Evolutionary conservation across 2,113 vertebrate genomes (phyloP).

Genomic region (Larimichthys polyactis): DNA sequence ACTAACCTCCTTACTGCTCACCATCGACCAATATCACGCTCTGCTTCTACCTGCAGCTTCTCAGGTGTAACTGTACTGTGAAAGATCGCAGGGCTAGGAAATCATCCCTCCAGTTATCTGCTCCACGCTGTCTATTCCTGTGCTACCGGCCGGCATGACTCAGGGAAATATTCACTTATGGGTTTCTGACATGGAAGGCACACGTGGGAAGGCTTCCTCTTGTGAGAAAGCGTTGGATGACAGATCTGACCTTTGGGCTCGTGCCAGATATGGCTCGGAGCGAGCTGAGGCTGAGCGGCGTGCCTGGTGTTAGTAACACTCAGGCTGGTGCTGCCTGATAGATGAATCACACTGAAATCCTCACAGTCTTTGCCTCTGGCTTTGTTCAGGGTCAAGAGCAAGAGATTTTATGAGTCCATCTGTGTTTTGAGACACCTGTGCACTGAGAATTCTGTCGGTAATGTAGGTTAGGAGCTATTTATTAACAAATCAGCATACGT

Average conservation of each 20-base stretch:
- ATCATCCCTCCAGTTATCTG: background rate
- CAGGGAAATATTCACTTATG: constrained; percentile 56
- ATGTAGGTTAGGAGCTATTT: background rate
- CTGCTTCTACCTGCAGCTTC: background rate
- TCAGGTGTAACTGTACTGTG: background rate
- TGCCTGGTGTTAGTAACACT: constrained; percentile 50
- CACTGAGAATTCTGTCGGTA: background rate
- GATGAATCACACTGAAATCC: constrained; percentile 52
- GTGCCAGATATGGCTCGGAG: constrained; percentile 47
- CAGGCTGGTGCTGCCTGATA: constrained; percentile 34
- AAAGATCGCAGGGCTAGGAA: background rate
- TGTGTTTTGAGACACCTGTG: constrained; percentile 19
- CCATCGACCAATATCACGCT: background rate
- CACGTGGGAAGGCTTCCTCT: constrained; percentile 53
- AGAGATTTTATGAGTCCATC: background rate
- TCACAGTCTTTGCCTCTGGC: constrained; percentile 32
- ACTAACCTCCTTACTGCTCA: background rate
- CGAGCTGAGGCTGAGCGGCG: constrained; percentile 34
- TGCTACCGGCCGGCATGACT: constrained; percentile 46
- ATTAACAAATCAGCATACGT: background rate
- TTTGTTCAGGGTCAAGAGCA: constrained; percentile 18
- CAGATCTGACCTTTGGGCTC: constrained; percentile 50
- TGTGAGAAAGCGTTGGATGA: constrained; percentile 39
- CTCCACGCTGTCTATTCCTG: constrained; percentile 20
- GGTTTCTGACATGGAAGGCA: constrained; percentile 39